phyloP scores from a whole-genome alignment of 2,113 vertebrate species.

The Myotis lucifugus region DNA sequence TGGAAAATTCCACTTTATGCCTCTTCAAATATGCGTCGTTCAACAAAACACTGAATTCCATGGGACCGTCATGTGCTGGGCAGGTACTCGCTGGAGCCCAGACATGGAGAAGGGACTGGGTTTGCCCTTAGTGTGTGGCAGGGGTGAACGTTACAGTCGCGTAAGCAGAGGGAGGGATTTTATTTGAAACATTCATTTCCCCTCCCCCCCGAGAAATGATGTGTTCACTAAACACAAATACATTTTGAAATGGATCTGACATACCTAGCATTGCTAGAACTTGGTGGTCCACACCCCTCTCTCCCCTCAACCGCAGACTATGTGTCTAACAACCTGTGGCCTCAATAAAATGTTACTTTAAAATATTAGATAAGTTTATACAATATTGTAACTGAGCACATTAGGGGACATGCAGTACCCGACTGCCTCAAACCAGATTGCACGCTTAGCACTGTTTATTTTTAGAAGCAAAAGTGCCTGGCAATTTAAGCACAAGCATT shows the following conservation, averaged over 20 bases:
- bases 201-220: background rate
- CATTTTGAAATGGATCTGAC: background rate
- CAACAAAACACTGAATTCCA: background rate
- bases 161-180: background rate
- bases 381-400: background rate
- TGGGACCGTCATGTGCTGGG: background rate
- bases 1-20: background rate
- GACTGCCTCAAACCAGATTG: background rate
- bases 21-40: background rate
- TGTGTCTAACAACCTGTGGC: background rate
- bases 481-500: background rate
- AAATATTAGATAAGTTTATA: background rate
- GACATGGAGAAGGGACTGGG: background rate
- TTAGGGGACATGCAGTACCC: background rate
- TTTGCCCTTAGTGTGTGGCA: background rate
- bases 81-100: background rate
- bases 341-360: background rate
- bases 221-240: background rate
- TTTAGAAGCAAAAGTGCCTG: slow-evolving; percentile 62
- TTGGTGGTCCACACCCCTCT: background rate
- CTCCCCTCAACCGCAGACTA: background rate
- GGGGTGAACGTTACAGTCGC: background rate
- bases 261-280: background rate
- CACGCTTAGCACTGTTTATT: slow-evolving; percentile 26
- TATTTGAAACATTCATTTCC: background rate